phyloP scores from a whole-genome alignment of 2,797 vertebrate genomes.

The Oophaga sylvatica region DNA sequence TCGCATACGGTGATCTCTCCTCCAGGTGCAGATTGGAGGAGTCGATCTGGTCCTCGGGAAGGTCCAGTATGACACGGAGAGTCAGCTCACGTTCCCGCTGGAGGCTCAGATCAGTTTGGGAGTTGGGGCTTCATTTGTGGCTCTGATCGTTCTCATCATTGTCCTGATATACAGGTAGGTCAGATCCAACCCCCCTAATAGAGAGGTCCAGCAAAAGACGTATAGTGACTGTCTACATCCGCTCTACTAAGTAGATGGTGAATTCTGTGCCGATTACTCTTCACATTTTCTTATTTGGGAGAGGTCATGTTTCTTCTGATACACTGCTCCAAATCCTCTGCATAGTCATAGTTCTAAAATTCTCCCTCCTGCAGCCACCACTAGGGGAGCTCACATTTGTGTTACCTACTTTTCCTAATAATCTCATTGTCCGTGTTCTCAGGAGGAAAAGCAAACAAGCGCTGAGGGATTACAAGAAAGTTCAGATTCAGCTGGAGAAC shows the following conservation, averaged over 20 bases:
- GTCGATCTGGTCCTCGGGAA: slow-evolving; percentile 88
- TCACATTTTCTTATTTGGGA: not conserved
- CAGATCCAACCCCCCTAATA: not conserved
- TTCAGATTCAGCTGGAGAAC: slow-evolving; percentile 97
- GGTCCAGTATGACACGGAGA: slow-evolving; percentile 91
- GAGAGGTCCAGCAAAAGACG: not conserved
- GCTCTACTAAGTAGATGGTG: no score
- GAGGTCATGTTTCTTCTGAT: not conserved
- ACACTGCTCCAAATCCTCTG: not conserved
- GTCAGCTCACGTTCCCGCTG: slow-evolving; percentile 87
- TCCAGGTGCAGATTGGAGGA: slow-evolving; percentile 94
- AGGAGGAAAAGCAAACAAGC: slow-evolving; percentile 98
- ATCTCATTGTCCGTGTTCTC: not conserved
- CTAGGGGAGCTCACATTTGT: not conserved
- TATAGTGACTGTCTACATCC: not conserved
- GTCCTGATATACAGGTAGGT: slow-evolving; percentile 94
- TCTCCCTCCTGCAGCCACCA: not conserved
- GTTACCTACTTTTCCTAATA: no score
- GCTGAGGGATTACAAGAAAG: slow-evolving; percentile 96
- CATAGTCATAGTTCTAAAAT: not conserved
- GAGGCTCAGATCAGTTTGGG: slow-evolving; percentile 94
- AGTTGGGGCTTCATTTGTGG: slow-evolving; percentile 89
- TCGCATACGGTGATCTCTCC: not conserved
- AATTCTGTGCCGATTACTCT: no score
- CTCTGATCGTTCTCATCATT: slow-evolving; percentile 91